Evolutionary conservation across 2,888 invertebrate genomes (phyloP).

Genomic region (Ophioninae sp.): DNA sequence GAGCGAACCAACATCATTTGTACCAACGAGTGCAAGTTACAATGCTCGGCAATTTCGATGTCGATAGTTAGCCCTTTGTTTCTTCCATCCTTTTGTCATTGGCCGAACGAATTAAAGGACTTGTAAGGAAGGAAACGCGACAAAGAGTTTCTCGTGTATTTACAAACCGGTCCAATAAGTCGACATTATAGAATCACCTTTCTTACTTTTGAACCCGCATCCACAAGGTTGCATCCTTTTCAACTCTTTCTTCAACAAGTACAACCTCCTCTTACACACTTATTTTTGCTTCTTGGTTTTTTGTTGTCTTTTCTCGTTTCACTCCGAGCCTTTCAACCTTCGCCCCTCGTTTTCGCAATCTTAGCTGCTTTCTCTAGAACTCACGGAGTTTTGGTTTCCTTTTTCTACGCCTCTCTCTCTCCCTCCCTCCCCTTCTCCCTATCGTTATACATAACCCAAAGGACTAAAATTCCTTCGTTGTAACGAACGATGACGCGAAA

Average conservation of each 20-base stretch:
- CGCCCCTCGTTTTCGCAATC: conserved; percentile 55
- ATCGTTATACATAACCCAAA: conserved; percentile 42
- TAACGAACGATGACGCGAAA: conserved; percentile 57
- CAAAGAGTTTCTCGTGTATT: conserved; percentile 13
- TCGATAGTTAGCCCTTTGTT: conserved; percentile 8
- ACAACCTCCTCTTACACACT: conserved; percentile 21
- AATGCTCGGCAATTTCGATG: conserved; percentile 16
- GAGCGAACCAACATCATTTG: neutral
- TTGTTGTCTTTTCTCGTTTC: conserved; percentile 19
- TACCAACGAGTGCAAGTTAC: conserved; percentile 19
- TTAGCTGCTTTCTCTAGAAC: conserved; percentile 47
- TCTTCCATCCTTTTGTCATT: conserved; percentile 36
- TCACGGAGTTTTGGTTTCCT: conserved; percentile 4
- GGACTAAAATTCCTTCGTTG: conserved; percentile 56
- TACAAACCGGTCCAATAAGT: conserved; percentile 1
- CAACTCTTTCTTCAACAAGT: conserved; percentile 43
- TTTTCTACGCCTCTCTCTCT: conserved; percentile 18
- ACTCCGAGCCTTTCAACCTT: conserved; percentile 39
- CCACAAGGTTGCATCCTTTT: conserved; percentile 20
- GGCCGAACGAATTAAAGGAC: conserved; percentile 1
- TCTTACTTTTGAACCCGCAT: conserved; percentile 53
- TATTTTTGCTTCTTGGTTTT: conserved; percentile 27
- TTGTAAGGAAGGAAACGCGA: conserved; percentile 28
- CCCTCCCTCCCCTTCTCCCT: neutral
- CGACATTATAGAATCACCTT: conserved; percentile 41